Percentiles rank a stretch among this genome's conserved stretches.
Evolutionary conservation across 2,797 vertebrate genomes (phyloP).

Genomic region (Micropoecilia bifurca): DNA sequence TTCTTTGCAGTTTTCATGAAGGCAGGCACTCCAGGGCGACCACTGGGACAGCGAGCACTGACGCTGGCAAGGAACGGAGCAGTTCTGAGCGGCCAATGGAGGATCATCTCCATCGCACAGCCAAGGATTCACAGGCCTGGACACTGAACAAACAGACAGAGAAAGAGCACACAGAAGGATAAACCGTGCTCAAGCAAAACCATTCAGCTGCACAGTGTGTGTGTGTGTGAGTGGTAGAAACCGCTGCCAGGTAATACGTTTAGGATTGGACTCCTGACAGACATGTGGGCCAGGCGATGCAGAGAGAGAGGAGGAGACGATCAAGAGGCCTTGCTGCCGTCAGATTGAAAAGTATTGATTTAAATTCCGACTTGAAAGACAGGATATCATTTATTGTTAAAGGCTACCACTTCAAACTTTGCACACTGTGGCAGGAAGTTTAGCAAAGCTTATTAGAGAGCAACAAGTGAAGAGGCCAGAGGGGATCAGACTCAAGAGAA

Average conservation of each 20-base stretch:
- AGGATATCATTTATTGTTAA: conserved; percentile 4
- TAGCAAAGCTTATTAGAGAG: neutral
- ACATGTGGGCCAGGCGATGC: conserved; percentile 2
- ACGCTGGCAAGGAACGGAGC: conserved; percentile 84
- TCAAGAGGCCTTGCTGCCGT: conserved; percentile 4
- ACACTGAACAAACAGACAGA: conserved; percentile 77
- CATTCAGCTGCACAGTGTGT: conserved; percentile 11
- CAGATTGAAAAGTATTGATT: conserved; percentile 13
- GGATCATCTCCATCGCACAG: conserved; percentile 84
- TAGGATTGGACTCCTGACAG: conserved; percentile 19
- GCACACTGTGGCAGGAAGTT: neutral
- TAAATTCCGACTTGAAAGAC: conserved; percentile 11
- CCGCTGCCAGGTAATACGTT: conserved; percentile 21
- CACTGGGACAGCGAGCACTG: conserved; percentile 87
- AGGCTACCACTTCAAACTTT: neutral
- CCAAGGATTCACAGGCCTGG: conserved; percentile 85
- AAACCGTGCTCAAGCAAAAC: conserved; percentile 32
- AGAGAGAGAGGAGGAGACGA: conserved; percentile 2
- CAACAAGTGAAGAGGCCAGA: conserved; percentile 22
- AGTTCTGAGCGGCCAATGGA: conserved; percentile 84
- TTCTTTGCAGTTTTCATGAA: conserved; percentile 88
- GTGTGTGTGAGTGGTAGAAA: neutral
- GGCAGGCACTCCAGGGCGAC: conserved; percentile 89
- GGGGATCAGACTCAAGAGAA: conserved; percentile 43
- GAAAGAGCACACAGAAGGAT: conserved; percentile 17